A percentile compares a stretch with the other conserved stretches of the same genome.
phyloP scores from a whole-genome alignment of 2,797 vertebrate genomes.

The Echiichthys vipera region DNA sequence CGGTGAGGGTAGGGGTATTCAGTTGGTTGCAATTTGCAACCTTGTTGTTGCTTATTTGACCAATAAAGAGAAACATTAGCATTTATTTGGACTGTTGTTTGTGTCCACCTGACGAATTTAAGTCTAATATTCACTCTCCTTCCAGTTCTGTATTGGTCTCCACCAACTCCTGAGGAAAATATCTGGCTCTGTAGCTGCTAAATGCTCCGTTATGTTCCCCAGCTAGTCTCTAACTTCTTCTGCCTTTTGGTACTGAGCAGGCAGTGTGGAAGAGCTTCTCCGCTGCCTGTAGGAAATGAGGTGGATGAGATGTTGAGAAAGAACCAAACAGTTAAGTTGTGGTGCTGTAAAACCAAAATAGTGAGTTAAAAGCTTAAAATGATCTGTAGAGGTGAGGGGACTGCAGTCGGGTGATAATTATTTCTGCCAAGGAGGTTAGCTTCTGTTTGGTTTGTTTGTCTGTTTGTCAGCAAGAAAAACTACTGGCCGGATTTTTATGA shows the following conservation, averaged over 20 bases:
- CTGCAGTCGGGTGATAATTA: too few relatives aligned
- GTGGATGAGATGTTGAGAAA: background rate
- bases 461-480: too few relatives aligned
- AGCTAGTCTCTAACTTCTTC: background rate
- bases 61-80: background rate
- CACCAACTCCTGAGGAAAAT: background rate
- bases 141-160: constrained; percentile 1
- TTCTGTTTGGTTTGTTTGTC: too few relatives aligned
- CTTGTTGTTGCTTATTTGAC: background rate
- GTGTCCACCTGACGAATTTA: background rate
- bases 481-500: too few relatives aligned
- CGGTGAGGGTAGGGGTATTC: too few relatives aligned
- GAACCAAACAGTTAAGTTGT: background rate
- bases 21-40: too few relatives aligned
- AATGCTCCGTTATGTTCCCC: background rate
- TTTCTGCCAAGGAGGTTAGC: too few relatives aligned
- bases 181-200: background rate
- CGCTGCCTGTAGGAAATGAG: background rate
- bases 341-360: background rate
- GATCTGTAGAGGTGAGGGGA: background rate
- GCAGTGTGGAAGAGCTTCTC: background rate
- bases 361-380: background rate
- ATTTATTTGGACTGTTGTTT: background rate
- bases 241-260: background rate
- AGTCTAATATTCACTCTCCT: background rate